Evolutionary conservation across 1,140 invertebrate genomes (phyloP).

Genomic region (Campoletis sonorensis): DNA sequence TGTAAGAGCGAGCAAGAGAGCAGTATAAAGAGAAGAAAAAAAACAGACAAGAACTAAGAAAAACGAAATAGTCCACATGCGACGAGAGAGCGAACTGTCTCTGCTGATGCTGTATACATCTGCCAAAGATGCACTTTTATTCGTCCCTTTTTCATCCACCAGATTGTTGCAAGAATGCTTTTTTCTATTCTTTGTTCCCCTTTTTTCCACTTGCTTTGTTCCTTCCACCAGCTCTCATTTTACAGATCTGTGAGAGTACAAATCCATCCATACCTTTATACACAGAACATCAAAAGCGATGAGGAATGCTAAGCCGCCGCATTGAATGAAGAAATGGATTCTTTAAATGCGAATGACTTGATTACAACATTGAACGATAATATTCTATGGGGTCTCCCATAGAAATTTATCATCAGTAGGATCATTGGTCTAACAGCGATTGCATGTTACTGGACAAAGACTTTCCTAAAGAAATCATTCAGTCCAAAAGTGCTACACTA

Average conservation of each 20-base stretch:
- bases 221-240: constrained; percentile 5
- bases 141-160: constrained; percentile 26
- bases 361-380: no score
- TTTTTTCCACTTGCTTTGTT: constrained; percentile 9
- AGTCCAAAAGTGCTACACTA: no score
- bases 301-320: not conserved
- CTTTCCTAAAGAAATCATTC: no score
- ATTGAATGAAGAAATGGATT: not conserved
- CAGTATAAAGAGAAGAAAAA: not conserved
- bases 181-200: not conserved
- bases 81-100: constrained; percentile 21
- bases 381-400: no score
- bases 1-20: constrained; percentile 20
- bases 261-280: not conserved
- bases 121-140: constrained; percentile 38
- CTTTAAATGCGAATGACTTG: no score
- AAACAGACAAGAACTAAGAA: not conserved
- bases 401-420: no score
- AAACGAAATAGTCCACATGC: constrained; percentile 26
- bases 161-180: constrained; percentile 33
- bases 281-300: not conserved
- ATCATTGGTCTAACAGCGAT: no score
- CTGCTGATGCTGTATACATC: constrained; percentile 15
- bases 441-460: no score
- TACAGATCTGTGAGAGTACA: constrained; percentile 10